Evolutionary conservation across 2,797 vertebrate genomes (phyloP).

Genomic region (Myotis findleyi): DNA sequence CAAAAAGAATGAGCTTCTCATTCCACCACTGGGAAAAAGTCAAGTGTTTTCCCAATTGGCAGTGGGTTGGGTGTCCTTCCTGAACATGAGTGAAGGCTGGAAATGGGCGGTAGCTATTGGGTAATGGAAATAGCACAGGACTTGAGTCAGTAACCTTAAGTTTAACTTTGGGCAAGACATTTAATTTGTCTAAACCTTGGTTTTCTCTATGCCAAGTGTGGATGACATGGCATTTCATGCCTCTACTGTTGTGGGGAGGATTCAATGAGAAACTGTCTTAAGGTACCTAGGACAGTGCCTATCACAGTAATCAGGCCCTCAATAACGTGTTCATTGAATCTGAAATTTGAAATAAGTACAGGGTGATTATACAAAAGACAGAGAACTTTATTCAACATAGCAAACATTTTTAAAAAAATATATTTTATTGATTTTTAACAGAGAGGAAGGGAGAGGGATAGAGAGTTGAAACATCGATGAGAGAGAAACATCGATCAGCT

Average conservation of each 20-base stretch:
- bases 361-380: neutral
- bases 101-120: neutral
- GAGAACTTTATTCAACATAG: neutral
- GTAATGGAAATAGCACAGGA: neutral
- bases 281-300: neutral
- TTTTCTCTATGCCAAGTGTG: neutral
- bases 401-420: slow-evolving; percentile 1
- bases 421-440: too few relatives aligned
- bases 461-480: too few relatives aligned
- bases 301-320: neutral
- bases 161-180: neutral
- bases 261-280: neutral
- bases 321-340: neutral
- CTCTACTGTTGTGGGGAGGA: neutral
- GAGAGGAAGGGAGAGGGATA: too few relatives aligned
- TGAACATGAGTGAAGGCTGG: neutral
- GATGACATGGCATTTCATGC: neutral
- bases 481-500: too few relatives aligned
- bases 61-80: neutral
- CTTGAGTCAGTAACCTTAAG: neutral
- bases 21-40: neutral
- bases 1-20: neutral
- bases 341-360: slow-evolving; percentile 27
- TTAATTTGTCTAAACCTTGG: neutral
- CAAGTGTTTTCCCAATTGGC: neutral